Evolutionary conservation across 1,140 invertebrate genomes (phyloP), one percentile per base, ranked within the genome.

Genomic region (Drosophila pectinifera): DNA sequence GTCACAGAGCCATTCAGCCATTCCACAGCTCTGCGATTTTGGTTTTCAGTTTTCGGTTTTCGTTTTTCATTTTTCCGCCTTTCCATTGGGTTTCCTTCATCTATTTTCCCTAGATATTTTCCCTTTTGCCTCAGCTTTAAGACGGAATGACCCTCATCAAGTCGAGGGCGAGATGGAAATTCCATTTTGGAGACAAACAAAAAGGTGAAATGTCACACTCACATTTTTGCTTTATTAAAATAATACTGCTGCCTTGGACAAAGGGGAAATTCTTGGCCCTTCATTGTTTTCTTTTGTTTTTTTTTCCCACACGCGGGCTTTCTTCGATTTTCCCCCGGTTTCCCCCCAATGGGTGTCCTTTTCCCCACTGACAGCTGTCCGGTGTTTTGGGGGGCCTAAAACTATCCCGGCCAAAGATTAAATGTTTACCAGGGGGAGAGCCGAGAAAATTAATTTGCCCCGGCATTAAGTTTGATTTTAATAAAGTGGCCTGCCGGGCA

Each of bases 191-290:
- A 51, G 38, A 41, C 56, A 39, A 74, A 59, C 53, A 43, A 72
- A 85, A 81, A 88, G 84, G 84, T 88, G 76, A 88, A 88, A 89
- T 80, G 83, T 88, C 83, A 82, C 83, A 85, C 73, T 85, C 73
- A 79, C 65, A 88, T 88, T 83, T 89, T 76, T 78, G 62, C 55
- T 83, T 86, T 86, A 86, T 86, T 86, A 89, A 88, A 88, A 89
- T 89, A 89, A 83, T 73, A 77, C 61, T 46, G 54, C 48, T 59
- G 77, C 54, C 76, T 73, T 73, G 51, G 34, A 73, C 55, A 57
- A 79, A 76, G 56, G 63, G 63, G 54, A 76, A 75, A 58, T 68
- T 38, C 45, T 55, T 68, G 31, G 45, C 20, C 45, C 13, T 39
- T 24, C 18, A 36, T 43, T 18, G 18, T 28, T 48, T 43, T 38